A percentile compares a stretch with the other conserved stretches of the same genome.
Conservation (phyloP, 2,888 invertebrate genomes). For the Zootermopsis nevadensis region DNA sequence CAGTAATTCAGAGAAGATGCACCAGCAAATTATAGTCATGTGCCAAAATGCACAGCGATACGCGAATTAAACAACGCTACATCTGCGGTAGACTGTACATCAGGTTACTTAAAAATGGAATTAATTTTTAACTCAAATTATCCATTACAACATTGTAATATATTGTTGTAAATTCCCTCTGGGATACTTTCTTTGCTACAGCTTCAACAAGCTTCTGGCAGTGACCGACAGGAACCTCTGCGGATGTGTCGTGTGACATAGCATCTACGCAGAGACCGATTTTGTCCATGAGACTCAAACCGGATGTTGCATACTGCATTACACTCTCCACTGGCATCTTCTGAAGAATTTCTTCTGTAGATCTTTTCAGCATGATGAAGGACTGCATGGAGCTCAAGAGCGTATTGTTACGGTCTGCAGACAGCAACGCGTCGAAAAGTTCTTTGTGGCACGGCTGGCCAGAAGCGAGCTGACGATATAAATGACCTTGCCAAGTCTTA, state of each 20-base stretch:
- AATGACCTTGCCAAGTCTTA: background rate
- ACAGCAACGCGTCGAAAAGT: background rate
- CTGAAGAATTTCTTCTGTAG: slow-evolving; percentile 1
- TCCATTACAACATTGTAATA: background rate
- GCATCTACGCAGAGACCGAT: background rate
- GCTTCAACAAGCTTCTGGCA: background rate
- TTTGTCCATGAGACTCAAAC: background rate
- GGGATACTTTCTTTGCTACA: background rate
- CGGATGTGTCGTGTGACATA: background rate
- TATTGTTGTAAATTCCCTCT: background rate
- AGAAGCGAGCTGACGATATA: background rate
- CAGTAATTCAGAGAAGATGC: too few species aligned
- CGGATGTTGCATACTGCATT: background rate
- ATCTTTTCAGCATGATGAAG: background rate
- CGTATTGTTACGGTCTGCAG: background rate
- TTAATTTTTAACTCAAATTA: background rate
- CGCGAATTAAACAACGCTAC: too few species aligned
- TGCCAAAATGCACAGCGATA: too few species aligned
- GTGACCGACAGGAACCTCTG: background rate
- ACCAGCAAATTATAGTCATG: too few species aligned
- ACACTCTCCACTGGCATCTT: slow-evolving; percentile 6
- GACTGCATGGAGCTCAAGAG: slow-evolving; percentile 1
- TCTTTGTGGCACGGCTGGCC: background rate
- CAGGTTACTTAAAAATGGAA: too few species aligned
- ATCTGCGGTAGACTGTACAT: too few species aligned